Evolutionary conservation across 1,140 invertebrate species (phyloP).

Genomic region (Oreohelix idahoensis): DNA sequence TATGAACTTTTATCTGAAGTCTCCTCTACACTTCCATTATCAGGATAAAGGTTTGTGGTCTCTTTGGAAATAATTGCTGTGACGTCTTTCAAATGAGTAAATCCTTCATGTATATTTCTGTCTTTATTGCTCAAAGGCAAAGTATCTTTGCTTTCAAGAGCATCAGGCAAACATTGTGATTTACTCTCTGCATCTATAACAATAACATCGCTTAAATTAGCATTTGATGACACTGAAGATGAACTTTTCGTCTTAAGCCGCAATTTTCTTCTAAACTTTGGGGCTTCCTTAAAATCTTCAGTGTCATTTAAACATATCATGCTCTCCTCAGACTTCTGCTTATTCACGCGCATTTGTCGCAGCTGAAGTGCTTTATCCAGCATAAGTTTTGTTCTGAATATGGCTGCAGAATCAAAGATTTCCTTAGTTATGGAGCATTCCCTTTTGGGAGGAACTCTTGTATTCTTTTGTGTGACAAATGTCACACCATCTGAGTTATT

Average conservation of each 20-base stretch:
- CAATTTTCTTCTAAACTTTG: conserved; percentile 1
- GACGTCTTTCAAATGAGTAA: neutral
- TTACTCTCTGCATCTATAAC: neutral
- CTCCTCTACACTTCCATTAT: neutral
- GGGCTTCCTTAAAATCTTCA: conserved; percentile 6
- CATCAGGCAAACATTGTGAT: neutral
- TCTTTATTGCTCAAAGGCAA: neutral
- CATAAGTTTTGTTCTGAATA: neutral
- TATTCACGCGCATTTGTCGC: neutral
- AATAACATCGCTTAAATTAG: neutral
- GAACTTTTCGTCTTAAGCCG: neutral
- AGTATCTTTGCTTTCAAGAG: neutral
- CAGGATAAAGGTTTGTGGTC: neutral
- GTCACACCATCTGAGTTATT: neutral
- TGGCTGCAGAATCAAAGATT: conserved; percentile 1
- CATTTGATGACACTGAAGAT: neutral
- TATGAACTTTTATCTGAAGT: neutral
- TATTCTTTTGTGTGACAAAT: conserved; percentile 23
- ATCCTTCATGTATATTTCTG: neutral
- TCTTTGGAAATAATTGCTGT: neutral
- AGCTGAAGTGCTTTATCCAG: conserved; percentile 7
- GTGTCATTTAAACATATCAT: neutral
- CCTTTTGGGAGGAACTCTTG: neutral
- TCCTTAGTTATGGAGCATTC: neutral
- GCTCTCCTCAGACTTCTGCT: neutral